Evolutionary conservation across 37 sponge, comb jelly and placozoan species (phyloP).

Genomic region (Ianthella basta): DNA sequence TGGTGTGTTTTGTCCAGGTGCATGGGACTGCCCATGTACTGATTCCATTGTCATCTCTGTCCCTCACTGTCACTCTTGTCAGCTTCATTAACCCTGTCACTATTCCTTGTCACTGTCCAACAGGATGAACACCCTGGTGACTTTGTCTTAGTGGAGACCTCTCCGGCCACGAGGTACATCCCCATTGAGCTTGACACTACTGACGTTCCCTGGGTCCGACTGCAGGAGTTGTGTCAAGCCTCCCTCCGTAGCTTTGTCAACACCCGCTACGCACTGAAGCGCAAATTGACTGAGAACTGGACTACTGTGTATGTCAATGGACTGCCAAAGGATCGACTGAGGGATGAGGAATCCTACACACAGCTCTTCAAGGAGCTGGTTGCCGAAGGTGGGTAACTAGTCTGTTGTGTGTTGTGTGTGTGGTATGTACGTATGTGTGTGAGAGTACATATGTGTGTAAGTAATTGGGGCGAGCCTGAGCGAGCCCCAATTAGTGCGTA

Average conservation of each 20-base stretch:
- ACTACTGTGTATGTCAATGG: conserved; percentile 2
- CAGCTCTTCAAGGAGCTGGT: not conserved
- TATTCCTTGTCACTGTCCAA: too few relatives aligned
- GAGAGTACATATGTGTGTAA: too few relatives aligned
- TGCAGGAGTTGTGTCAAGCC: conserved; percentile 12
- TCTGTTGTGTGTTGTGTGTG: too few relatives aligned
- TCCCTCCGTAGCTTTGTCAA: conserved; percentile 15
- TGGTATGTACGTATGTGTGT: too few relatives aligned
- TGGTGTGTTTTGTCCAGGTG: too few relatives aligned
- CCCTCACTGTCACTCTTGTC: too few relatives aligned
- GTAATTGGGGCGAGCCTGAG: too few relatives aligned
- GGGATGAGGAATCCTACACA: not conserved
- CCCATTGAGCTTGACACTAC: conserved; percentile 41
- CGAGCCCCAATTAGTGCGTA: too few relatives aligned
- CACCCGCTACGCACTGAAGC: not conserved
- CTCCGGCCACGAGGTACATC: conserved; percentile 43
- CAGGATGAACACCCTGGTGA: conserved; percentile 49
- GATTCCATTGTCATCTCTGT: too few relatives aligned
- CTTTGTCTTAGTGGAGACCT: conserved; percentile 68
- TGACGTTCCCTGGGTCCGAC: conserved; percentile 46
- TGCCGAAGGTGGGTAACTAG: conserved; percentile 2
- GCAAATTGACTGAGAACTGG: not conserved
- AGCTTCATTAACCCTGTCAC: too few relatives aligned
- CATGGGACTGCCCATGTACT: too few relatives aligned
- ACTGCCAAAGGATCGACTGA: not conserved